Base-by-base conservation (phyloP, 2,113 vertebrate genomes). In the Clarias gariepinus region DNA sequence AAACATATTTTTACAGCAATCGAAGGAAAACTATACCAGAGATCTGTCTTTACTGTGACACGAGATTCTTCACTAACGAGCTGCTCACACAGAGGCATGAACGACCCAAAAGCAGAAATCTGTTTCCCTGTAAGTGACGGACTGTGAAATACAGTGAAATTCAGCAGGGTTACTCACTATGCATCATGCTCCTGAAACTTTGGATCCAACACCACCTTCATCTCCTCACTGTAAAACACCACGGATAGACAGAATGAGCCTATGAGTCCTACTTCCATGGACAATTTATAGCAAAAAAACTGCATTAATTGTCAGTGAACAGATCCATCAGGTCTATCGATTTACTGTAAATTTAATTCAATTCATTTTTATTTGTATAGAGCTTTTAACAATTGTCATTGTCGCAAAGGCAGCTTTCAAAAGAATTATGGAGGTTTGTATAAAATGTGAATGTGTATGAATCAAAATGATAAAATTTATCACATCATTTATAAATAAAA, bases 161-260 rank as follows among this genome's bases (percentile, higher is more conserved):
- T 30, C 19, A 66, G 66, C 52, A 55, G 28, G 15, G 21, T 79
- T 90, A 98, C 98, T 98, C 94, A 99, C 98, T 99, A 99, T 87
- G 98, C 97, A 92, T 99, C 98, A 28, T 99, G 98, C 88, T 99
- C 98, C 89, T 99, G 96, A 93, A 96, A 98, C 74, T 91, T 94
- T 21, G 98, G 98, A 92, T 98, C 95, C 93, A 99, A 91, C 86
- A 99, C 92, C 90, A 94, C 95, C 94, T 96, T 98, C 98, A 99
- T 98, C 94, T 98, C 98, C 91, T 98, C 98, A 73, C 98, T 99
- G 94, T 84, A 92, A 94, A 61, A 77, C 63, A 78, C 9, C 28
- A 86, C 3, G 25, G 23, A 63, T 7, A 28, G 30, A 16, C 52
- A 1, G 68, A 58, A 19, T 18, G 11, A 58, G 21, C 28, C 10